Base-by-base conservation (phyloP, 2,888 invertebrate species). In the Mamestra brassicae region DNA sequence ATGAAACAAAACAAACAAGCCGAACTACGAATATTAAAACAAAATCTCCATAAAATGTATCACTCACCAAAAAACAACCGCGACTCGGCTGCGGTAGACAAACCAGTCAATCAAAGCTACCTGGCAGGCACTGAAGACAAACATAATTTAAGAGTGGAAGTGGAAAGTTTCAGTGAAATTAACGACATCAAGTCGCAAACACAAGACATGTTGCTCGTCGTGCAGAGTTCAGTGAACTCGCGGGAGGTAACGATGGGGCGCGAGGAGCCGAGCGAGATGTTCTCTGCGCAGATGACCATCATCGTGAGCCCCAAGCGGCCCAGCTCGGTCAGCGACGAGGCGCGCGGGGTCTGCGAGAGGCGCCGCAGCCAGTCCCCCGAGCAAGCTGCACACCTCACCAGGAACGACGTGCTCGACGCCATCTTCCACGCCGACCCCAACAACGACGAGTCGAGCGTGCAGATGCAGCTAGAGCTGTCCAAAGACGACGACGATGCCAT, bases 291-390 rank as follows among this genome's bases (percentile, higher is more conserved):
- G 65, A 93, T 94, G 90, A 92, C 92, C 0, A 90, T 95, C 7
- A 74, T 94, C 8, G 89, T 94, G 0, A 94, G 92, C 74, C 95
- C 95, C 1, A 92, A 90, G 78, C 80, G 79, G 0, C 84, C 72
- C 47, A 47, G 5, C 17, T 50, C 71, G 0, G 71, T 63, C n/a
- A 66, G 64, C 34, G 64, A 65, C 17, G 55, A 17, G 4, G 42
- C 2, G 5, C 13, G 1, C n/a, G 38, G 47, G 47, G 52, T 61
- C 2, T 0, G 13, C 11, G 54, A 42, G 10, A 57, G 65, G 0
- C 66, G 55, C 10, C 76, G 85, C 42, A 87, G 83, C 57, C 26
- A 71, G 5, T 88, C 89, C 0, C 89, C 89, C 0, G 91, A 90
- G 54, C 75, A 88, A 50, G 88, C 85, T 0, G 86, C 88, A 0